Base-by-base conservation (phyloP, 2,113 vertebrate species). In the Eclectus roratus region DNA sequence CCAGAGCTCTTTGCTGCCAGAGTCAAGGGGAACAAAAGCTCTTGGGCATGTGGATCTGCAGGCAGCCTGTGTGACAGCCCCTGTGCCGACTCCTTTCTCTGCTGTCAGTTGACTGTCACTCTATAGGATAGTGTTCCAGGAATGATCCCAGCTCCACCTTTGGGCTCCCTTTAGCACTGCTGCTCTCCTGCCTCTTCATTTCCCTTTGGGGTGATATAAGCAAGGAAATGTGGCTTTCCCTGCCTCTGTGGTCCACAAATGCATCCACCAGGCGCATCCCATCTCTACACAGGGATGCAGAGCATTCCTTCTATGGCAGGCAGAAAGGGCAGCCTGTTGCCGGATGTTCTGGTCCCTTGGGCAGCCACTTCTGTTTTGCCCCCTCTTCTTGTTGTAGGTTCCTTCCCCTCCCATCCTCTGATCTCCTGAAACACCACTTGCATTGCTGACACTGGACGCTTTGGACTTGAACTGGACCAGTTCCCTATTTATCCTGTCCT, bases 201-300 rank as follows among this genome's bases (percentile, higher is more conserved):
- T 56, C 43, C 17, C 31, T 81, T 65, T 71, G 49, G 17, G 14
- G 10, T 55, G 46, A 80, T 89, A 74, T 50, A 25, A 71, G 60
- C 16, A 68, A 47, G 31, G 39, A 68, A 68, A 72, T 19, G 17
- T 47, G 43, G 39, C 33, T 72, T 82, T 64, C 61, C 5, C 10
- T 49, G 17, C 25, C 31, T 70, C 19, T 44, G 33, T 68, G 39
- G 33, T 37, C 31, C 39, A 35, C 27, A 58, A 43, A 73, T 33
- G 17, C 41, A 39, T 79, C 44, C 39, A 68, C 25, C 61, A 41
- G 63, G 6, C 5, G 1, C 11, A 11, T 70, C 41, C 12, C n/a
- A 39, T 14, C 17, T 69, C 37, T 0, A 0, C 0, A 1, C 2
- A 1, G 4, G 58, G 72, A n/a, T 41, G 28, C 53, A 83, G 68